Evolutionary conservation across 2,797 vertebrate genomes (phyloP).

Genomic region (Pseudochirops cupreus): DNA sequence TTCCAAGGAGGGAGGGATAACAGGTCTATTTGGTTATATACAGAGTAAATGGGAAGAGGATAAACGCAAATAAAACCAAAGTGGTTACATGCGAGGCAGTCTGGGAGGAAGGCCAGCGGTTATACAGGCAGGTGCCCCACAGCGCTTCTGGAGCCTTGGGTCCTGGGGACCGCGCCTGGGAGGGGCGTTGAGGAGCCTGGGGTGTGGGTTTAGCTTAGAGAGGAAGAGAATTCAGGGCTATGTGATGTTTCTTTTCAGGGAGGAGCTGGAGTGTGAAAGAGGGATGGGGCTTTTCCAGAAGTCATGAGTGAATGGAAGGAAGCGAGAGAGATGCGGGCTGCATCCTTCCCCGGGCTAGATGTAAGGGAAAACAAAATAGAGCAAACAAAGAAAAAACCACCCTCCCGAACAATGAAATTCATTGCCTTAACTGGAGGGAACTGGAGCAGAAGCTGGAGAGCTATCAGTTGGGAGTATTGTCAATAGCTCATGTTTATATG

Average conservation of each 20-base stretch:
- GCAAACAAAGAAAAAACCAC: too few species aligned
- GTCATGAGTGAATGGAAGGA: neutral
- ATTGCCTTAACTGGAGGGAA: neutral
- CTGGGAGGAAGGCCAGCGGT: neutral
- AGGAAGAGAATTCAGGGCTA: neutral
- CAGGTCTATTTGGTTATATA: neutral
- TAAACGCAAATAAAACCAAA: neutral
- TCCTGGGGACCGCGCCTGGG: neutral
- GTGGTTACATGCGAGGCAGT: neutral
- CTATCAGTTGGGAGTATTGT: neutral
- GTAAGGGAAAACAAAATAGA: neutral
- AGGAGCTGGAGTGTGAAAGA: neutral
- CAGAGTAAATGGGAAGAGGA: neutral
- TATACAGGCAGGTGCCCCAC: neutral
- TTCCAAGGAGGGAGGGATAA: neutral
- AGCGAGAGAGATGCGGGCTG: neutral
- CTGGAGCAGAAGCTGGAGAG: neutral
- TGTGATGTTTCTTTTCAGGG: neutral
- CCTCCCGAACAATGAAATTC: neutral
- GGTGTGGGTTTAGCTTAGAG: neutral
- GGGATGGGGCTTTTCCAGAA: neutral
- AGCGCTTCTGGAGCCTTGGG: neutral
- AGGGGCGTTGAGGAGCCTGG: neutral
- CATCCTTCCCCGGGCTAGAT: neutral
- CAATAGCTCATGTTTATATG: neutral